phyloP scores from a whole-genome alignment of 2,113 vertebrate genomes.

The Misgurnus mizolepis region DNA sequence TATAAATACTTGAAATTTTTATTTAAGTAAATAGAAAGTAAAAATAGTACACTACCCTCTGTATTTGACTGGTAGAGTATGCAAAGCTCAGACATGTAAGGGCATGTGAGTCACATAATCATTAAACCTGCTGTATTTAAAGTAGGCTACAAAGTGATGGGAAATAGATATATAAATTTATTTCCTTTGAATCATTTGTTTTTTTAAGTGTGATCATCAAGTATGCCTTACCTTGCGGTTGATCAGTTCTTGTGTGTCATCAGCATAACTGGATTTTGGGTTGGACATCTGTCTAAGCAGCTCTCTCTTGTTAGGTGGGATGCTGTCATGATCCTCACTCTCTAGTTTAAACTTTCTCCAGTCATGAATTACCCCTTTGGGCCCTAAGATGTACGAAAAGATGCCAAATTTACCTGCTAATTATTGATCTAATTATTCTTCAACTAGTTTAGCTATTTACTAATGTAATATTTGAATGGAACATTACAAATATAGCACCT shows the following conservation, averaged over 20 bases:
- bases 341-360: conserved; percentile 98
- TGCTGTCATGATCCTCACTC: conserved; percentile 83
- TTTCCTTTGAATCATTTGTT: neutral
- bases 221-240: conserved; percentile 85
- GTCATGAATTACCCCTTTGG: conserved; percentile 96
- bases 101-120: no score
- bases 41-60: no score
- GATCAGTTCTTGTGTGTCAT: conserved; percentile 75
- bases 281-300: conserved; percentile 93
- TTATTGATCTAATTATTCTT: neutral
- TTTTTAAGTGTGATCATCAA: no score
- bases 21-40: no score
- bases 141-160: neutral
- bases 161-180: neutral
- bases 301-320: conserved; percentile 84
- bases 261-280: conserved; percentile 65
- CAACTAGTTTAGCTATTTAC: no score
- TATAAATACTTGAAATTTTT: no score
- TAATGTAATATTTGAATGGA: no score
- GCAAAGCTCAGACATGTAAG: neutral
- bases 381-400: conserved; percentile 73
- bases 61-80: neutral
- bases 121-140: neutral
- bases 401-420: neutral
- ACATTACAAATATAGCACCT: no score